Evolutionary conservation across 2,888 invertebrate genomes (phyloP).

Genomic region (Hirtodrosophila duncani): DNA sequence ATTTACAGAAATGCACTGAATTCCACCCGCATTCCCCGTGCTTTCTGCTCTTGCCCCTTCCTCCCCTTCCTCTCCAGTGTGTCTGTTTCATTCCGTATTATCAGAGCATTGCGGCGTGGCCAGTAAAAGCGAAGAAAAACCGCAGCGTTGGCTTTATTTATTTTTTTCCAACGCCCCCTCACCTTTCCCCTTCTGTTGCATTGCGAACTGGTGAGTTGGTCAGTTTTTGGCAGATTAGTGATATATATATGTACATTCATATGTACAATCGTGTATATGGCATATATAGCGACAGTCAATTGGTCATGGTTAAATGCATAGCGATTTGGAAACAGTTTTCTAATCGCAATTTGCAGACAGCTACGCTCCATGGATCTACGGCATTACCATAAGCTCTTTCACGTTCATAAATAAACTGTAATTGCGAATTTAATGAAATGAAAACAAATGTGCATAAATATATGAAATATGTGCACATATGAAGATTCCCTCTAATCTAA

Average conservation of each 20-base stretch:
- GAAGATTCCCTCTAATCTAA: slow-evolving; percentile 35
- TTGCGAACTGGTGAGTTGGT: slow-evolving; percentile 19
- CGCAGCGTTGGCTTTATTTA: slow-evolving; percentile 32
- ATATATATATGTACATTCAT: slow-evolving; percentile 6
- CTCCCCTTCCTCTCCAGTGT: too few species aligned
- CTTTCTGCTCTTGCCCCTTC: too few species aligned
- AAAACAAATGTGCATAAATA: slow-evolving; percentile 43
- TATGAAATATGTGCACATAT: too few species aligned
- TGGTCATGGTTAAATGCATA: slow-evolving; percentile 40
- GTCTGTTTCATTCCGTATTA: background rate
- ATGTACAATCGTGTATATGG: background rate
- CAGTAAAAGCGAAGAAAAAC: slow-evolving; percentile 15
- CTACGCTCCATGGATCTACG: slow-evolving; percentile 43
- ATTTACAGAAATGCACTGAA: slow-evolving; percentile 35
- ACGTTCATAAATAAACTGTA: slow-evolving; percentile 53
- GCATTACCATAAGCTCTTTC: slow-evolving; percentile 21
- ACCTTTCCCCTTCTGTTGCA: slow-evolving; percentile 14
- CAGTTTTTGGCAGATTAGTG: slow-evolving; percentile 43
- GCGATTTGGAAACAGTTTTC: slow-evolving; percentile 22
- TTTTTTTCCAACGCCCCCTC: slow-evolving; percentile 9
- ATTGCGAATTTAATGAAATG: slow-evolving; percentile 63
- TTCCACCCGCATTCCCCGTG: too few species aligned
- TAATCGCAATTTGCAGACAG: slow-evolving; percentile 45
- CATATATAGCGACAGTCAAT: slow-evolving; percentile 34
- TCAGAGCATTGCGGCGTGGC: slow-evolving; percentile 25